Percentiles rank a stretch among this genome's conserved stretches.
Conservation (phyloP, 1,140 invertebrate species). For the Formica selysi region DNA sequence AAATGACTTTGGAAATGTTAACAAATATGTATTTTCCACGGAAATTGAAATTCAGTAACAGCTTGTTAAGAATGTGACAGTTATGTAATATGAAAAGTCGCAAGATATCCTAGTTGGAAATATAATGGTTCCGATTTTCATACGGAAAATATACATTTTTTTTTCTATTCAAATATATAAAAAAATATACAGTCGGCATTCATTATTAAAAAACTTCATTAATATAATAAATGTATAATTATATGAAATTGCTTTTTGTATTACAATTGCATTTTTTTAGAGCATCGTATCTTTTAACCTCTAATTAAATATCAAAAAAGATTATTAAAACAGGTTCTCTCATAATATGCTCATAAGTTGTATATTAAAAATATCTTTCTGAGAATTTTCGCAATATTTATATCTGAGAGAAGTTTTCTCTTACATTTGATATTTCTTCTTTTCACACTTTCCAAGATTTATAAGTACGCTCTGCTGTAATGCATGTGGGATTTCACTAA, state of each 20-base stretch:
- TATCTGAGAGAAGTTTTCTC: slow-evolving; percentile 1
- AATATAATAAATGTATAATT: neutral
- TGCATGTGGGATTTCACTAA: slow-evolving; percentile 26
- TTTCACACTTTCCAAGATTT: slow-evolving; percentile 33
- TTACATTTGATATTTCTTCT: neutral
- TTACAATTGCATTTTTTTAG: neutral
- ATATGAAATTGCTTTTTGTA: neutral
- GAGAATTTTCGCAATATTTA: slow-evolving; percentile 28
- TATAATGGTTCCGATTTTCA: neutral
- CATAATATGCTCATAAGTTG: neutral
- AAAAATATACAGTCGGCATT: neutral
- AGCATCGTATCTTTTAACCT: neutral
- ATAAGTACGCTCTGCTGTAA: neutral
- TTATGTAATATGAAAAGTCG: slow-evolving; percentile 4
- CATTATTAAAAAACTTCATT: neutral
- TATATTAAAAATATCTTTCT: neutral
- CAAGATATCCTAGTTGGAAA: neutral
- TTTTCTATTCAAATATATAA: neutral
- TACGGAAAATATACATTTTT: neutral
- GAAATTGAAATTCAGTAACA: neutral
- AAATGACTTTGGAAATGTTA: neutral
- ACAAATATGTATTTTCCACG: neutral
- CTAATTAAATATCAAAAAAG: neutral
- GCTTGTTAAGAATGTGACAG: neutral
- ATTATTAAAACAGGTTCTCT: slow-evolving; percentile 10